Evolutionary conservation across 2,113 vertebrate species (phyloP).

Genomic region (Cyprinodon brontotheroides): DNA sequence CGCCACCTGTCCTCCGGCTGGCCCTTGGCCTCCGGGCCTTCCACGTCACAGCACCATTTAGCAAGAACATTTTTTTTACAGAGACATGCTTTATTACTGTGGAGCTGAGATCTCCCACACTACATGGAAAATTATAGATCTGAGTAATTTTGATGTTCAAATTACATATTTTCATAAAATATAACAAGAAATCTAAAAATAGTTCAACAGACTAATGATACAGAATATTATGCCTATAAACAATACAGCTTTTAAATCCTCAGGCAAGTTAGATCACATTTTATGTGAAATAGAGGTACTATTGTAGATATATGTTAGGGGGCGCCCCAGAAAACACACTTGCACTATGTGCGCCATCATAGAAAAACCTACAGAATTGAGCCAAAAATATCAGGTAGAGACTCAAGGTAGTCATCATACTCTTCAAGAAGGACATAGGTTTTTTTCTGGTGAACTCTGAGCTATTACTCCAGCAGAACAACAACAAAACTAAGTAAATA

Average conservation of each 20-base stretch:
- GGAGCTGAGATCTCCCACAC: conserved; percentile 2
- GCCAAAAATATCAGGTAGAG: neutral
- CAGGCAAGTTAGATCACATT: no score
- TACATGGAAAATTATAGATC: neutral
- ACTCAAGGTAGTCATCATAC: neutral
- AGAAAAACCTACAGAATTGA: neutral
- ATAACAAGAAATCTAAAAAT: no score
- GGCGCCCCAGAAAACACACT: no score
- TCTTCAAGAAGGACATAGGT: neutral
- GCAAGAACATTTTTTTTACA: conserved; percentile 56
- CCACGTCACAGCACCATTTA: conserved; percentile 69
- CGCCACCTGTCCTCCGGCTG: conserved; percentile 79
- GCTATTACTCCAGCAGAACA: neutral
- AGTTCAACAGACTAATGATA: no score
- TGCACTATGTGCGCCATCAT: neutral
- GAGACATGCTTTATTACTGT: conserved; percentile 52
- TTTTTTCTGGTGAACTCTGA: neutral
- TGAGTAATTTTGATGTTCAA: neutral
- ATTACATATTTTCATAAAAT: neutral
- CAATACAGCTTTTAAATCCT: no score
- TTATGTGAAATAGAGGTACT: neutral
- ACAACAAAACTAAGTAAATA: neutral
- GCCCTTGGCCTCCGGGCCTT: conserved; percentile 69
- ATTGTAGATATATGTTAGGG: no score
- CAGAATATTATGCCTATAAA: no score